Conservation (phyloP, 2,797 vertebrate species). For the Brotula barbata region DNA sequence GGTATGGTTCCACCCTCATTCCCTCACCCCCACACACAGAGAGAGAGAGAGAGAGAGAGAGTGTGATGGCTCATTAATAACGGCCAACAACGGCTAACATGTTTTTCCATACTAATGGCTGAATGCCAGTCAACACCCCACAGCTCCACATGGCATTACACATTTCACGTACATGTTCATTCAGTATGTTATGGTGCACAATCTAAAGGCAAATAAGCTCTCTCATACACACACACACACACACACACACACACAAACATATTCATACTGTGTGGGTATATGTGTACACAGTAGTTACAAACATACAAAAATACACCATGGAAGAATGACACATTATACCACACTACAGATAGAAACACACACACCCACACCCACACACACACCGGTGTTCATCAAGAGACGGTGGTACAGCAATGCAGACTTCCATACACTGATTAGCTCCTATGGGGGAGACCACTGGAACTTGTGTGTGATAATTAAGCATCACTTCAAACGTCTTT, state of each 20-base stretch:
- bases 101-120: constrained; percentile 54
- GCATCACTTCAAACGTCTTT: constrained; percentile 23
- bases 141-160: constrained; percentile 51
- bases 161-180: constrained; percentile 35
- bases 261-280: too few relatives aligned
- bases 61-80: constrained; percentile 57
- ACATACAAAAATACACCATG: neutral
- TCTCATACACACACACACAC: neutral
- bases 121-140: constrained; percentile 46
- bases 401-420: constrained; percentile 20
- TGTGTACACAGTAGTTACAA: too few relatives aligned
- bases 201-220: neutral
- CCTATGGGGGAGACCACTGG: constrained; percentile 42
- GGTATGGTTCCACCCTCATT: neutral
- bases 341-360: constrained; percentile 25
- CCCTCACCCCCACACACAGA: constrained; percentile 6
- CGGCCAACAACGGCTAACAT: constrained; percentile 48
- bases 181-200: constrained; percentile 13
- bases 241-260: neutral
- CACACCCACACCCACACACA: constrained; percentile 3
- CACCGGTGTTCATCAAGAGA: constrained; percentile 36
- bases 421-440: constrained; percentile 43
- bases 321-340: neutral
- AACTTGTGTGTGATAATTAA: constrained; percentile 25
- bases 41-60: constrained; percentile 16